phyloP scores from a whole-genome alignment of 2,888 invertebrate genomes.

The Eupeodes luniger region DNA sequence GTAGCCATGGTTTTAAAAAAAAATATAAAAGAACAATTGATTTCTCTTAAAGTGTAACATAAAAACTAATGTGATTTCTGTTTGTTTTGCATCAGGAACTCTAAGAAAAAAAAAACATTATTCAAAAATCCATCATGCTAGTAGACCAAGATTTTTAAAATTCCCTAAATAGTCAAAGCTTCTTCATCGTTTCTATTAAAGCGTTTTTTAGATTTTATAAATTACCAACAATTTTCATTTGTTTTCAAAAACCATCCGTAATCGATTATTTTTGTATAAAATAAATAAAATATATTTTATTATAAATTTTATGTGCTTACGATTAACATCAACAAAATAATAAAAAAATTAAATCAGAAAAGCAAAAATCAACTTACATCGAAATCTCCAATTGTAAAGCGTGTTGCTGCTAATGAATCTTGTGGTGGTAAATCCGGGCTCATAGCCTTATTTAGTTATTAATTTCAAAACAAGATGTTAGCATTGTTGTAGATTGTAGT shows the following conservation, averaged over 20 bases:
- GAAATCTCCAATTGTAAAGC: constrained; percentile 91
- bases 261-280: not conserved
- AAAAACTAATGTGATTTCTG: not conserved
- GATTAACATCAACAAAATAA: constrained; percentile 32
- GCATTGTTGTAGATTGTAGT: constrained; percentile 51
- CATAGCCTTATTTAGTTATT: constrained; percentile 84
- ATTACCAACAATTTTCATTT: not conserved
- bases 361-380: constrained; percentile 86
- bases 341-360: constrained; percentile 20
- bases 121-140: constrained; percentile 11
- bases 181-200: constrained; percentile 20
- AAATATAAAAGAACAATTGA: too few species aligned
- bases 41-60: not conserved
- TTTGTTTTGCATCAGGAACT: not conserved
- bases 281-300: not conserved
- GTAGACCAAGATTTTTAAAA: not conserved
- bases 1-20: too few species aligned
- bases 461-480: constrained; percentile 58
- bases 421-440: constrained; percentile 88
- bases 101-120: not conserved
- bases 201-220: not conserved
- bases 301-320: constrained; percentile 51
- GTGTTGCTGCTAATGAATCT: constrained; percentile 85
- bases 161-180: not conserved
- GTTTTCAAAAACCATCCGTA: not conserved